Conservation (phyloP, 2,113 vertebrate genomes). For the Etheostoma cragini region DNA sequence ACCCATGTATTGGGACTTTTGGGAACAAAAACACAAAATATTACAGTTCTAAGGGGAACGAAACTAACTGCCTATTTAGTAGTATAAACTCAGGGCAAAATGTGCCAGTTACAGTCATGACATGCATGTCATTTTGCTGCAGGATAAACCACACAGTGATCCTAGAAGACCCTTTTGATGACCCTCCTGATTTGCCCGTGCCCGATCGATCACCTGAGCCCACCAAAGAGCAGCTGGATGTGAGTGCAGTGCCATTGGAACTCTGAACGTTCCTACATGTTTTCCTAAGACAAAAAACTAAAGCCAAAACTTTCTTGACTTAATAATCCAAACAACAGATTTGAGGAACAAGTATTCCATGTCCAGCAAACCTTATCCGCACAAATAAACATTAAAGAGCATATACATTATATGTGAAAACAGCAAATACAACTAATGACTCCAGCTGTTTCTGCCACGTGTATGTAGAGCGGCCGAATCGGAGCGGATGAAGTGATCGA, state of each 20-base stretch:
- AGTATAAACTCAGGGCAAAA: background rate
- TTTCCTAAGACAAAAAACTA: background rate
- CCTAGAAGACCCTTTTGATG: conserved; percentile 96
- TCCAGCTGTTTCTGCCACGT: background rate
- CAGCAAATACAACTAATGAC: background rate
- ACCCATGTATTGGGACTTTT: background rate
- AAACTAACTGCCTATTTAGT: background rate
- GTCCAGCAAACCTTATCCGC: background rate
- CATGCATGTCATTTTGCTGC: background rate
- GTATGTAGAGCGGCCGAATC: conserved; percentile 93
- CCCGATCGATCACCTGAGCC: conserved; percentile 96
- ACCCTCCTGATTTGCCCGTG: conserved; percentile 89
- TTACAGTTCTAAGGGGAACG: background rate
- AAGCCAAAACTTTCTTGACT: background rate
- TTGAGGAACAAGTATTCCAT: background rate
- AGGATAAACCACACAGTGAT: conserved; percentile 98
- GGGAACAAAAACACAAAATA: background rate
- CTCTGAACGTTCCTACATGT: background rate
- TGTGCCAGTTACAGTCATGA: background rate
- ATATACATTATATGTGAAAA: background rate
- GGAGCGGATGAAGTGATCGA: conserved; percentile 97
- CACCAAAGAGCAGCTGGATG: conserved; percentile 93
- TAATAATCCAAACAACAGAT: background rate
- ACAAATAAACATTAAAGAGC: background rate
- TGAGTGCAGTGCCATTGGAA: conserved; percentile 79